A percentile compares a stretch with the other conserved stretches of the same genome.
phyloP scores from a whole-genome alignment of 2,888 invertebrate genomes.

The Tenodera sinensis region DNA sequence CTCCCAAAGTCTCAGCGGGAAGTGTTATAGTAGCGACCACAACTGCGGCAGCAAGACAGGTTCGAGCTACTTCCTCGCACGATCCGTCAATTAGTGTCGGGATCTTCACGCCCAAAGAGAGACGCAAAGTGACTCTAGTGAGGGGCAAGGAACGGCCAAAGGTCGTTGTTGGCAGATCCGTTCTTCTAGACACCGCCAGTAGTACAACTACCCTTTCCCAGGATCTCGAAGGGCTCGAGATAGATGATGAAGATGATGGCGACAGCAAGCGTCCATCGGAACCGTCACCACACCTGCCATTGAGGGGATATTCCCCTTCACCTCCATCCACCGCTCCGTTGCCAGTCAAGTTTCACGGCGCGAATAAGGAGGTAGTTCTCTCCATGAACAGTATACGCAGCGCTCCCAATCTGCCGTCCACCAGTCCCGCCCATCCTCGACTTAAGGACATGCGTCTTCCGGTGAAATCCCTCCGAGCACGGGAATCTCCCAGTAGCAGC shows the following conservation, averaged over 20 bases:
- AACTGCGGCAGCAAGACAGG: background rate
- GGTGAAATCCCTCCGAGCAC: slow-evolving; percentile 62
- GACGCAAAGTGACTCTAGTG: slow-evolving; percentile 42
- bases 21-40: background rate
- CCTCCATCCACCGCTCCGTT: slow-evolving; percentile 82
- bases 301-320: slow-evolving; percentile 73
- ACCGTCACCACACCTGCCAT: slow-evolving; percentile 51
- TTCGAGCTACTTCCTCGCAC: slow-evolving; percentile 9
- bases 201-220: slow-evolving; percentile 42
- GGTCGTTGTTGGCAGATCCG: slow-evolving; percentile 54
- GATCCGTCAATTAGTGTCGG: slow-evolving; percentile 5
- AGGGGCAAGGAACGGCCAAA: slow-evolving; percentile 51
- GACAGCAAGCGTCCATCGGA: slow-evolving; percentile 20
- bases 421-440: slow-evolving; percentile 63
- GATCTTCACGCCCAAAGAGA: slow-evolving; percentile 45
- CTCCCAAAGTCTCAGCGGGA: background rate
- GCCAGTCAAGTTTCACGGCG: slow-evolving; percentile 71
- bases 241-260: slow-evolving; percentile 43
- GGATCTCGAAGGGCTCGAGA: slow-evolving; percentile 44
- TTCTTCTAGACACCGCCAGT: slow-evolving; percentile 38
- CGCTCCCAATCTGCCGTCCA: slow-evolving; percentile 71
- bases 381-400: slow-evolving; percentile 76
- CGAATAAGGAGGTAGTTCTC: slow-evolving; percentile 51
- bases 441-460: slow-evolving; percentile 71
- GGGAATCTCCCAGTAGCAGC: slow-evolving; percentile 50